Percentiles rank a stretch among this genome's conserved stretches.
Conservation (phyloP, 2,888 invertebrate species). For the Priocnemis perturbator region DNA sequence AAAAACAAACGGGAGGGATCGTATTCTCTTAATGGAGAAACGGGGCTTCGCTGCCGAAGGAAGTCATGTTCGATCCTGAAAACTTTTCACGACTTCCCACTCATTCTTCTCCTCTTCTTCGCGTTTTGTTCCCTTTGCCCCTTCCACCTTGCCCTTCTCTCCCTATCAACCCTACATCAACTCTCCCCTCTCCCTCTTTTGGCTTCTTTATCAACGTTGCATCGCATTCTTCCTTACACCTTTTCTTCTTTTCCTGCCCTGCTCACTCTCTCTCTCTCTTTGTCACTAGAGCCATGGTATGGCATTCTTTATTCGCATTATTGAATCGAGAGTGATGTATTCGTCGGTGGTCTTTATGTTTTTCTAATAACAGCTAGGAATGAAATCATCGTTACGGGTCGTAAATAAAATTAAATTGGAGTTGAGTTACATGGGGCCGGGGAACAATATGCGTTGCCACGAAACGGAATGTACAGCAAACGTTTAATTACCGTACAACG, state of each 20-base stretch:
- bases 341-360: background rate
- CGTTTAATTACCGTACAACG: too few species aligned
- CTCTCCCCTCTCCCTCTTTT: background rate
- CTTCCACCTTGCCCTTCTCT: constrained; percentile 12
- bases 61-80: constrained; percentile 54
- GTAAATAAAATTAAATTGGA: too few species aligned
- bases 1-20: constrained; percentile 50
- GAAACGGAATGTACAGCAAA: too few species aligned
- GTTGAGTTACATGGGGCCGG: too few species aligned
- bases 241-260: background rate
- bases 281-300: too few species aligned
- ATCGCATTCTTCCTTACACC: background rate
- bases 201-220: background rate
- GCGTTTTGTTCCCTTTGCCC: constrained; percentile 12
- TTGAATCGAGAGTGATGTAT: background rate
- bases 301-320: background rate
- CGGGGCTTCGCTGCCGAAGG: constrained; percentile 40
- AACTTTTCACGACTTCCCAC: constrained; percentile 49
- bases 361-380: background rate
- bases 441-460: too few species aligned
- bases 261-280: background rate
- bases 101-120: constrained; percentile 29
- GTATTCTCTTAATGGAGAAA: constrained; percentile 52
- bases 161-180: background rate
- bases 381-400: too few species aligned